Evolutionary conservation across 2,113 vertebrate genomes (phyloP), one percentile per base, ranked within the genome.

Genomic region (Eurypyga helias): DNA sequence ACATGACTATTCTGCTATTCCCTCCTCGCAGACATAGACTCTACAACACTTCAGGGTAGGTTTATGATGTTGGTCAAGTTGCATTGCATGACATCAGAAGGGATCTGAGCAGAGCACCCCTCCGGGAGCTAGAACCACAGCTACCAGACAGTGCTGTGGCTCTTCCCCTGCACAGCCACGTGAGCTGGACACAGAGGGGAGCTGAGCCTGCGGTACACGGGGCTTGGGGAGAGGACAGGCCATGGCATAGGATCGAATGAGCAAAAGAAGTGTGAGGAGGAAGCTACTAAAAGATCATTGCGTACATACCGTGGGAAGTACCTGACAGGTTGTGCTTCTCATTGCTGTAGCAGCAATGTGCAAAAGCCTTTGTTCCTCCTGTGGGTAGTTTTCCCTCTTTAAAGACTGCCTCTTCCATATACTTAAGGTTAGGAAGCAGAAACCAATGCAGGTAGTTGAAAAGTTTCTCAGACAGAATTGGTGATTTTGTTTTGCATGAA

Each of bases 81-180:
- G 48, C 11, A 11, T 2, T 45, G 43, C 24, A 25, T 8, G 55
- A 21, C 8, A 49, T 10, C 24, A 62, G 61, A 24, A 70, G 29
- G 17, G 13, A 45, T 34, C n/a, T n/a, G 61, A 75, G 66, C 51
- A 54, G 21, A 86, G 33, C 33, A 60, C 16, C 26, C 3, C 38
- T 54, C 29, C 43, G n/a, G 28, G 7, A 36, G 7, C 55, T 66
- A 4, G 28, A 16, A 16, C 8, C 46, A 54, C n/a, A 38, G 54
- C 69, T 16, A 51, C 49, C 36, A 28, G 64, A 11, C 16, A 58
- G n/a, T 10, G 75, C 65, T 82, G 45, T 65, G 67, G 60, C 46
- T 66, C n/a, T 45, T 46, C 9, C 38, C 33, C 49, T 19, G 49
- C 9, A 1, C 33, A 77, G 48, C 52, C 52, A 17, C 0, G 0